Percentiles rank a stretch among this genome's conserved stretches.
These are phyloP conservation scores for Sterna hirundo DNA, from an alignment of 2,113 vertebrate genomes.

Conservation along the genomic window DNA sequence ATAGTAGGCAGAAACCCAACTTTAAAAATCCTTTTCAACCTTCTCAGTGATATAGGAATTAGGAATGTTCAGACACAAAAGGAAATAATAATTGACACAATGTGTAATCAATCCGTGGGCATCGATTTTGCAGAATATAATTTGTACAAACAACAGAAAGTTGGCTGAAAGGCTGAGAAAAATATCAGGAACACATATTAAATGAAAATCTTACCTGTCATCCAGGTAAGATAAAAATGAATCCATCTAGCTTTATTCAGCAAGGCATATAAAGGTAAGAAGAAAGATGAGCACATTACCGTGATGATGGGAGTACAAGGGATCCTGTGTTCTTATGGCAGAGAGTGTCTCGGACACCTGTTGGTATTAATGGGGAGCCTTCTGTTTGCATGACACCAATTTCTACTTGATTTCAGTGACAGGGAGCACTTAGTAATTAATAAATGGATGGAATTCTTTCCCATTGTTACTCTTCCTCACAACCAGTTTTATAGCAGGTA, in stretches of 20 bases:
- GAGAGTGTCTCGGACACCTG: not conserved
- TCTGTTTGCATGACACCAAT: not conserved
- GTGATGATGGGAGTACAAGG: not conserved
- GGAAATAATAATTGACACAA: not conserved
- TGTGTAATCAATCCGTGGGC: not conserved
- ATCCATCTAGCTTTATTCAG: not conserved
- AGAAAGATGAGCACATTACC: not conserved
- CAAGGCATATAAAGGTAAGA: not conserved
- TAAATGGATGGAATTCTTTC: not conserved
- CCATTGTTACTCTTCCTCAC: not conserved
- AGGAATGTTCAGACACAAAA: not conserved
- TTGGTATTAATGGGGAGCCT: not conserved
- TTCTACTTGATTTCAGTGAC: not conserved
- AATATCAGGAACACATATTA: not conserved
- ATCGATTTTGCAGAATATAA: not conserved
- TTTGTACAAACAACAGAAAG: not conserved
- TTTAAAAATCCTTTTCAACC: not conserved
- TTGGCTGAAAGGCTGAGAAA: not conserved
- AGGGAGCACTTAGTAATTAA: not conserved
- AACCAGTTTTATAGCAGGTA: not conserved
- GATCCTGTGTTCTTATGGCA: fast-evolving
- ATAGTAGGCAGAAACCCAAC: not conserved
- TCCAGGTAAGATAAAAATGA: not conserved
- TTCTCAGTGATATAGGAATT: not conserved
- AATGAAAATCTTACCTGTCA: not conserved